Conservation (phyloP, 2,113 vertebrate genomes). For the Tenrec ecaudatus region DNA sequence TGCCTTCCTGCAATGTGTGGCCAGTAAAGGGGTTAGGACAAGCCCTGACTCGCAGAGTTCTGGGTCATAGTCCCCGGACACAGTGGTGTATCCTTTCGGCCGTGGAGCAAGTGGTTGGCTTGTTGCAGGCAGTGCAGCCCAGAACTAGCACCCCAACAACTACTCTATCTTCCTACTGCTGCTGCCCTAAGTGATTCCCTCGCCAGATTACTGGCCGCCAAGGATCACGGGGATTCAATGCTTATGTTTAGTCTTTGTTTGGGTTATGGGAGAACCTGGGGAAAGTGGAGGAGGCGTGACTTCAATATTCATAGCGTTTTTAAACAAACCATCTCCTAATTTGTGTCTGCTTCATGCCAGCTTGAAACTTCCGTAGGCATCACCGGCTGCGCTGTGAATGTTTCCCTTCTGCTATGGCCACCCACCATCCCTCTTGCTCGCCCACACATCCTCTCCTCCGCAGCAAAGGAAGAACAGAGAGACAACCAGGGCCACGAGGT, state of each 20-base stretch:
- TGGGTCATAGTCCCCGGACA: not conserved
- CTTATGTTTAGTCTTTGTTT: constrained; percentile 61
- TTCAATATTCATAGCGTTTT: constrained; percentile 5
- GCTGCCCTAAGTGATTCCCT: not conserved
- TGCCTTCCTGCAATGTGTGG: not conserved
- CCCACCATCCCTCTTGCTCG: not conserved
- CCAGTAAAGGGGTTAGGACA: not conserved
- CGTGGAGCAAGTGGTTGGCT: too few species aligned
- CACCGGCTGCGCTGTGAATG: constrained; percentile 11
- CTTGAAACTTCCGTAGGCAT: constrained; percentile 3
- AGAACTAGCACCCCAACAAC: too few species aligned
- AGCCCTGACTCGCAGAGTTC: not conserved
- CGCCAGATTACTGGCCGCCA: not conserved
- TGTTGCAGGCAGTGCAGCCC: too few species aligned
- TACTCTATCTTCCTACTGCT: too few species aligned
- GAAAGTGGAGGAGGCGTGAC: not conserved
- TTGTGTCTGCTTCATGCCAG: constrained; percentile 11
- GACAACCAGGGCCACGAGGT: constrained; percentile 63
- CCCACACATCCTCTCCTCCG: not conserved
- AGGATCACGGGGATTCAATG: not conserved
- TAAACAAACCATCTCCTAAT: constrained; percentile 32
- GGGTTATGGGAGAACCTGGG: not conserved
- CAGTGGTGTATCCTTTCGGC: too few species aligned
- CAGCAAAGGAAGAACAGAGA: constrained; percentile 5
- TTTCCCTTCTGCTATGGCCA: constrained; percentile 40